Evolutionary conservation across 2,888 invertebrate species (phyloP).

Genomic region (Hyposoter didymator): DNA sequence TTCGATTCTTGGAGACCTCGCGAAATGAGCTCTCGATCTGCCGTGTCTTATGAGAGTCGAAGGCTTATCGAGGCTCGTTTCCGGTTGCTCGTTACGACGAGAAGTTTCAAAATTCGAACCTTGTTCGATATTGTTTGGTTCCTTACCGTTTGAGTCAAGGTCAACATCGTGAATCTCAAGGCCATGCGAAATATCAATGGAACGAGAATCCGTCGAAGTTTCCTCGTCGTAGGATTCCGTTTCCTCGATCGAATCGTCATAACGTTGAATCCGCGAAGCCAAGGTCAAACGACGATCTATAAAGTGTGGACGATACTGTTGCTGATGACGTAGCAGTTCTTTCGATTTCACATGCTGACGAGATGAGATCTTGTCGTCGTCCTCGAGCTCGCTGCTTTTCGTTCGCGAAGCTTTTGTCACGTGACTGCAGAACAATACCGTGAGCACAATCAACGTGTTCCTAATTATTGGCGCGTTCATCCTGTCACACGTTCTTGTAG

Average conservation of each 20-base stretch:
- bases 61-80: constrained; percentile 73
- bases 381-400: constrained; percentile 36
- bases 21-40: constrained; percentile 83
- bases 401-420: constrained; percentile 48
- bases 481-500: constrained; percentile 26
- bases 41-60: constrained; percentile 84
- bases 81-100: constrained; percentile 44
- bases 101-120: constrained; percentile 28
- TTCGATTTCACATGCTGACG: constrained; percentile 72
- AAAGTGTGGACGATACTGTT: constrained; percentile 78
- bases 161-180: constrained; percentile 14
- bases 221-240: constrained; percentile 28
- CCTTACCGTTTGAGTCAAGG: neutral
- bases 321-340: constrained; percentile 79
- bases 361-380: constrained; percentile 37
- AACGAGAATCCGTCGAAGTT: constrained; percentile 43
- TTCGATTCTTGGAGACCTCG: constrained; percentile 67
- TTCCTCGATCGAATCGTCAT: constrained; percentile 19
- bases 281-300: constrained; percentile 78
- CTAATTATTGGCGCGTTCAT: constrained; percentile 60
- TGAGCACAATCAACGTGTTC: constrained; percentile 65
- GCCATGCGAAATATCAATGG: constrained; percentile 13
- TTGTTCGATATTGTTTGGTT: neutral
- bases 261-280: constrained; percentile 53
- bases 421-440: constrained; percentile 23